Percentiles rank a stretch among this genome's conserved stretches.
Conservation (phyloP, 2,888 invertebrate species). For the Heliconius hortense region DNA sequence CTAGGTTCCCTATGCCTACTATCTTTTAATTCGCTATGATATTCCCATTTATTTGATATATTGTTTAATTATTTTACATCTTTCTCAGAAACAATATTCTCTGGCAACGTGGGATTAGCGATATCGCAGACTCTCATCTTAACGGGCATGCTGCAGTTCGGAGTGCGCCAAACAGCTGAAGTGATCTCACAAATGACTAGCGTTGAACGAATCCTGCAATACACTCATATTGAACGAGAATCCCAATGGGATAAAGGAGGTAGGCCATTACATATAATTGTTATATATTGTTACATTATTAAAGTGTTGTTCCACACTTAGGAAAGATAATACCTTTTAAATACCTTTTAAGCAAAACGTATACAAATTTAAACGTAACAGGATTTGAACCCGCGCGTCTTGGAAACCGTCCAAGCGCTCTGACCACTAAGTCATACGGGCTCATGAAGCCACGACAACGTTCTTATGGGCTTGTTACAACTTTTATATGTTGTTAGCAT, state of each 20-base stretch:
- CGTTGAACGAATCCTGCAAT: slow-evolving; percentile 87
- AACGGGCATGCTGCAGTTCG: slow-evolving; percentile 88
- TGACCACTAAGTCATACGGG: too few species aligned
- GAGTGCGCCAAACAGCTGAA: slow-evolving; percentile 86
- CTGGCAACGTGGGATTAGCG: slow-evolving; percentile 86
- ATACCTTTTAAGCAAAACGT: too few species aligned
- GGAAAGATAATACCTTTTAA: too few species aligned
- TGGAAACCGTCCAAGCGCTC: too few species aligned
- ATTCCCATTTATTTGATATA: slow-evolving; percentile 2
- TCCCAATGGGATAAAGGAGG: slow-evolving; percentile 77
- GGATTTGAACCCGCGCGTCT: too few species aligned
- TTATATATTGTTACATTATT: too few species aligned
- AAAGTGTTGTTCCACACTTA: too few species aligned
- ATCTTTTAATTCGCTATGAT: neutral
- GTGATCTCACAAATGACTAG: slow-evolving; percentile 87
- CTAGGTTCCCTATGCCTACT: neutral
- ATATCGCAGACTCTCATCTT: slow-evolving; percentile 86
- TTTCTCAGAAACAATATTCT: slow-evolving; percentile 72
- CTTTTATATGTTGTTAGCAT: too few species aligned
- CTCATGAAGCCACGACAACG: too few species aligned
- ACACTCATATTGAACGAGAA: slow-evolving; percentile 86
- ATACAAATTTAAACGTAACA: too few species aligned
- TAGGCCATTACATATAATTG: slow-evolving; percentile 42
- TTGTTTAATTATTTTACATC: neutral
- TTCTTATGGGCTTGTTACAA: too few species aligned